Evolutionary conservation across 2,888 invertebrate species (phyloP), one percentile per base, ranked within the genome.

Genomic region (Mesorhabditis belari): DNA sequence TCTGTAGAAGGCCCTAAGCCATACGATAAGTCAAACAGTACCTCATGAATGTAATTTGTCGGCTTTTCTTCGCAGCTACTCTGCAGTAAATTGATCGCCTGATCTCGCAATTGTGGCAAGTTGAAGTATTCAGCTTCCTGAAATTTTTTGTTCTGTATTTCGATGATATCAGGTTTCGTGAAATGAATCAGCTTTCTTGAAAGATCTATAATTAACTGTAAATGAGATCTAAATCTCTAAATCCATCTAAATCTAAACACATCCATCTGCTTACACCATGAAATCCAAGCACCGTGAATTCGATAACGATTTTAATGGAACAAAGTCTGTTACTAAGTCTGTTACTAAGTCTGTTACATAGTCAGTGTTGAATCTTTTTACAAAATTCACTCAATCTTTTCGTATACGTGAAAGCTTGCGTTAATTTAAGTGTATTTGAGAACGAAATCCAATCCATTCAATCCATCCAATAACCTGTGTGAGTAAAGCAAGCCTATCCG

Each of bases 21-120:
- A n/a, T n/a, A n/a, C n/a, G n/a, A n/a, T n/a, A 26, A 28, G 54
- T 5, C 23, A 25, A 49, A 26, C 25, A 35, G 25, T 17, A 67
- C 64, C 66, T 65, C 64, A 21, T 67, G 63, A 19, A 64, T 63
- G 25, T 63, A 61, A 49, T 64, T 60, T 2, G 64, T 60, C 35
- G 58, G 44, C 1, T n/a, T 9, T 17, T 74, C 72, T n/a, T 76
- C 71, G 51, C 71, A 73, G 63, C 75, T 77, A 6, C 71, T 60
- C 55, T 76, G 77, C 5, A 79, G 65, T 57, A 79, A 71, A 51
- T 66, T 66, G 24, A 78, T 73, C 4, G 79, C 79, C 60, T 77
- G 77, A 55, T 79, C 77, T 23, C 75, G 66, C 5, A 79, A 69
- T 44, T 67, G 61, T 9, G 73, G 70, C 21, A 80, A 65, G 19